Evolutionary conservation across 2,888 invertebrate genomes (phyloP).

Genomic region (Rotaria magnacalcarata): DNA sequence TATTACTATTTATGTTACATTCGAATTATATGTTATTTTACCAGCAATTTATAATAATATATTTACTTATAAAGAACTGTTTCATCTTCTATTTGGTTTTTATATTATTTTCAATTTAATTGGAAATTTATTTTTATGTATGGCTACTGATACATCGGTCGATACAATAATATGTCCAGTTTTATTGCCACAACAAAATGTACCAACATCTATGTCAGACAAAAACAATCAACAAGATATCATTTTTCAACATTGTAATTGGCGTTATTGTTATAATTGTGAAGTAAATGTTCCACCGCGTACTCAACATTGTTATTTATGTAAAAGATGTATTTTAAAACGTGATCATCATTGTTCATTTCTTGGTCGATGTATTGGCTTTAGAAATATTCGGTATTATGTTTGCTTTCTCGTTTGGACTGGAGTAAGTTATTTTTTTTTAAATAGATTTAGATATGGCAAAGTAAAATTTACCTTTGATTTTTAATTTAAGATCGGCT

Average conservation of each 20-base stretch:
- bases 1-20: background rate
- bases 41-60: conserved; percentile 15
- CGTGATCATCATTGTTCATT: conserved; percentile 37
- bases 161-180: conserved; percentile 36
- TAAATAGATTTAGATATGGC: background rate
- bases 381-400: conserved; percentile 16
- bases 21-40: conserved; percentile 33
- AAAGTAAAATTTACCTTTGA: background rate
- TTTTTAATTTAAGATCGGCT: background rate
- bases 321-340: conserved; percentile 34
- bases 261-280: conserved; percentile 25
- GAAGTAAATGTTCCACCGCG: conserved; percentile 32
- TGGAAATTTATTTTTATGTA: conserved; percentile 24
- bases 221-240: background rate
- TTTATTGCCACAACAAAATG: background rate
- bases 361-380: conserved; percentile 37
- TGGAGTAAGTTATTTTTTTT: background rate
- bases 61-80: conserved; percentile 30
- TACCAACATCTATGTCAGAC: background rate
- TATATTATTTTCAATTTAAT: conserved; percentile 32
- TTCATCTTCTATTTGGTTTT: conserved; percentile 11
- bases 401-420: conserved; percentile 17
- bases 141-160: background rate
- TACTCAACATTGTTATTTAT: conserved; percentile 22
- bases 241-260: background rate